Base-by-base conservation (phyloP, 2,888 invertebrate species). In the Limnephilus auricula region DNA sequence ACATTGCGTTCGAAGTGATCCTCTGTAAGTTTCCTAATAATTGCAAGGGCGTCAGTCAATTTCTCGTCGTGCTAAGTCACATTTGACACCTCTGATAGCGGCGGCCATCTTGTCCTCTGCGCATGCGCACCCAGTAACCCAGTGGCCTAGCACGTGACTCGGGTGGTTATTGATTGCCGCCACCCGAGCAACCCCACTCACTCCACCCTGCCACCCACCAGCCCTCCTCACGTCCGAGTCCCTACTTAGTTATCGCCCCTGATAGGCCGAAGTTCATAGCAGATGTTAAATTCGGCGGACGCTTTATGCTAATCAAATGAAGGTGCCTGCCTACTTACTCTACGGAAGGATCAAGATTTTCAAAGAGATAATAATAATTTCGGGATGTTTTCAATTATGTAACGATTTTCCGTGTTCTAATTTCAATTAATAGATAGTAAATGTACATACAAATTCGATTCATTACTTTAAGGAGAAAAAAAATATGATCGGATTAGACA, bases 91-190 rank as follows among this genome's bases (percentile, higher is more conserved):
- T 90, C 87, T 40, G 37, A 31, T 31, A 25, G 84, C 65, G 31
- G 31, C 65, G 45, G 85, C 85, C 85, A 40, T 85, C n/a, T 45
- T 40, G 85, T 18, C 85, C 32, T 31, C 10, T 45, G 93, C 93
- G 93, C 92, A 90, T 89, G 92, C 92, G 92, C 91, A 85, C 92
- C 92, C 91, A 92, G 91, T 93, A 92, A 93, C 93, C 92, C 91
- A 92, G 84, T 92, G 91, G 78, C 92, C 90, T 90, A 88, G 91
- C 92, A 92, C 92, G 92, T 92, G 93, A 92, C 90, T 50, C 89
- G 92, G 86, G 87, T 45, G 92, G 90, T 80, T 92, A 92, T 92
- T 92, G 92, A 92, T 92, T 92, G 92, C 84, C 83, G 87, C 91
- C 91, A 32, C 82, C 45, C 65, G 65, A 65, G 65, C 25, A 65